These are phyloP conservation scores for Musca vetustissima DNA, from an alignment of 1,140 invertebrate species.

Conservation along the genomic window DNA sequence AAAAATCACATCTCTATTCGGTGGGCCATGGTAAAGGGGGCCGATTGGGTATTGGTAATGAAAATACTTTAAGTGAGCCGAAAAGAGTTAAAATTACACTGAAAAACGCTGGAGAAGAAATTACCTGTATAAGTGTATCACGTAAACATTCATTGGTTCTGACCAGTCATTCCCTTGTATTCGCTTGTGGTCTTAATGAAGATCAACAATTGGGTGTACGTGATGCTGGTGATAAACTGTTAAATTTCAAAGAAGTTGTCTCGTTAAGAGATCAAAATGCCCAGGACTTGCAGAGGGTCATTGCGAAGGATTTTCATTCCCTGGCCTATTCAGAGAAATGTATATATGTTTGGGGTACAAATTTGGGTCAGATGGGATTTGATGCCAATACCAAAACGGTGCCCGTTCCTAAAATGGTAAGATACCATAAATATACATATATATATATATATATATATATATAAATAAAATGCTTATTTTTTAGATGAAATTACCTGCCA, in stretches of 20 bases:
- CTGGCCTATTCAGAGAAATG: conserved; percentile 62
- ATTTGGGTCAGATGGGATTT: conserved; percentile 71
- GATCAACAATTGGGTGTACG: conserved; percentile 65
- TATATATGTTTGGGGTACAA: conserved; percentile 67
- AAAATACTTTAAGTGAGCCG: conserved; percentile 62
- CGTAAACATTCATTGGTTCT: conserved; percentile 69
- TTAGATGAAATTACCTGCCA: conserved; percentile 39
- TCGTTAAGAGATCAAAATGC: conserved; percentile 41
- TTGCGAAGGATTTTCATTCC: conserved; percentile 65
- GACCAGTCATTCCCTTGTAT: conserved; percentile 60
- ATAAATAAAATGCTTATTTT: background rate
- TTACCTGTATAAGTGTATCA: conserved; percentile 54
- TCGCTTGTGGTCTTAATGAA: conserved; percentile 67
- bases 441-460: background rate
- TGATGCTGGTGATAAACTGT: conserved; percentile 58
- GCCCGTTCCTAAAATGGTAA: conserved; percentile 49
- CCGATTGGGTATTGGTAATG: conserved; percentile 59
- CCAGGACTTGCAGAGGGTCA: conserved; percentile 36
- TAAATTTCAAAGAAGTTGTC: conserved; percentile 59
- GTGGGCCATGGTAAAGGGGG: conserved; percentile 75
- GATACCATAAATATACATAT: conserved; percentile 17
- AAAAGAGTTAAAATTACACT: conserved; percentile 58
- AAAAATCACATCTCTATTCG: conserved; percentile 62
- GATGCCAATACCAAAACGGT: conserved; percentile 35
- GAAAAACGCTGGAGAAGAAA: conserved; percentile 51